Percentiles rank a stretch among this genome's conserved stretches.
Conservation (phyloP, 2,888 invertebrate genomes). For the Electrophaes corylata region DNA sequence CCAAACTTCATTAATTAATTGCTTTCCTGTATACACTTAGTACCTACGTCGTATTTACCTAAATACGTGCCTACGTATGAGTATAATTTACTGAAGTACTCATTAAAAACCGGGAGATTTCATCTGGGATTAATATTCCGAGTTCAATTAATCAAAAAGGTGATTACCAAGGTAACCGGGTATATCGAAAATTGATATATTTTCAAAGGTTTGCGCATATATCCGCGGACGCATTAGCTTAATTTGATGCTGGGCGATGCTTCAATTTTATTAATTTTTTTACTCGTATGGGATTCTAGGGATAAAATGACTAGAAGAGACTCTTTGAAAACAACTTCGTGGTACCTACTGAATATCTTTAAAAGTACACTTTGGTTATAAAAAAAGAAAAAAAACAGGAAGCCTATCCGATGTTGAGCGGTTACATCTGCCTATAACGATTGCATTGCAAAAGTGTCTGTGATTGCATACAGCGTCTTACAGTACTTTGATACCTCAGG, state of each 20-base stretch:
- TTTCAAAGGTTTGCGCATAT: slow-evolving; percentile 59
- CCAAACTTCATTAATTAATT: background rate
- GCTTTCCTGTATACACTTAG: background rate
- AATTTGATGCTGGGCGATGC: slow-evolving; percentile 63
- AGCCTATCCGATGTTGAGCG: too few species aligned
- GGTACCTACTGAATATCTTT: too few species aligned
- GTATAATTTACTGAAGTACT: slow-evolving; percentile 3
- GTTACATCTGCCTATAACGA: too few species aligned
- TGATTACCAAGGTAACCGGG: slow-evolving; percentile 29
- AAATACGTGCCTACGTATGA: background rate
- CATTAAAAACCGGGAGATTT: slow-evolving; percentile 9
- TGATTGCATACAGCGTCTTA: too few species aligned
- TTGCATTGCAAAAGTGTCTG: too few species aligned
- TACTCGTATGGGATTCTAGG: slow-evolving; percentile 43
- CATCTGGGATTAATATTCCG: slow-evolving; percentile 17
- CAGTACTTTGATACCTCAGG: too few species aligned
- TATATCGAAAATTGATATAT: slow-evolving; percentile 60
- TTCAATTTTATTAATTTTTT: slow-evolving; percentile 75
- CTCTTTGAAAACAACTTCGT: background rate
- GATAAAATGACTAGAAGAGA: slow-evolving; percentile 14
- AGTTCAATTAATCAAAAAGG: slow-evolving; percentile 27
- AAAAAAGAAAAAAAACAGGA: too few species aligned
- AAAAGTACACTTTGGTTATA: too few species aligned
- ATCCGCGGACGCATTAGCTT: slow-evolving; percentile 70
- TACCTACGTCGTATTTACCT: background rate